Evolutionary conservation across 2,797 vertebrate species (phyloP).

Genomic region (Acomys russatus): DNA sequence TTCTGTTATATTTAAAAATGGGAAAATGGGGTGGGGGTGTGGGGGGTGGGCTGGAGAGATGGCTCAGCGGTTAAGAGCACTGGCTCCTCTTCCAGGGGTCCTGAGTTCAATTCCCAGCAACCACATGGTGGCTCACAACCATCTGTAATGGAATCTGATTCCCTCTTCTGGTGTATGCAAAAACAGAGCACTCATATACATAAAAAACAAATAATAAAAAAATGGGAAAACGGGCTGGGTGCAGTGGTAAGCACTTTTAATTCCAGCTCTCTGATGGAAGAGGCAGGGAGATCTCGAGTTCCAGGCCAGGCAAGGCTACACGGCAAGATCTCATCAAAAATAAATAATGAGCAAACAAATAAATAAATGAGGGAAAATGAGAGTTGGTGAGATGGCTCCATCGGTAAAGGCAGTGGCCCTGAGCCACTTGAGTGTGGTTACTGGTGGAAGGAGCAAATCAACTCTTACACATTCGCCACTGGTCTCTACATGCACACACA

Average conservation of each 20-base stretch:
- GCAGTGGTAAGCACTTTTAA: neutral
- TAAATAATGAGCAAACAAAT: neutral
- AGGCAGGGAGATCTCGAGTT: neutral
- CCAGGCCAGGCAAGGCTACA: neutral
- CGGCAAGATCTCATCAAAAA: neutral
- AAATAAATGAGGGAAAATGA: neutral
- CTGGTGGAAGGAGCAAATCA: neutral
- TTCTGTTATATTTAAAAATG: slow-evolving; percentile 5
- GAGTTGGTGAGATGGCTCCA: neutral
- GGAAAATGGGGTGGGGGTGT: no score
- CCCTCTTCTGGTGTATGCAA: no score
- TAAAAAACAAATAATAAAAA: neutral
- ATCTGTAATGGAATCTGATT: no score
- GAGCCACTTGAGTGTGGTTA: neutral
- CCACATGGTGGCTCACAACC: no score
- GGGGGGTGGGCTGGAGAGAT: no score
- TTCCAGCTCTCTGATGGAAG: no score
- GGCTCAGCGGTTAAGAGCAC: no score
- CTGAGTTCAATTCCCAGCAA: no score
- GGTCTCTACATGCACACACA: no score
- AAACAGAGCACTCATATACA: no score
- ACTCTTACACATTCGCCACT: neutral
- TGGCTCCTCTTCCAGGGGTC: no score
- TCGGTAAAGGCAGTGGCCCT: neutral
- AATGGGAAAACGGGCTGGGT: neutral